Conservation (phyloP, 2,797 vertebrate genomes). For the Hypotaenidia okinawae region DNA sequence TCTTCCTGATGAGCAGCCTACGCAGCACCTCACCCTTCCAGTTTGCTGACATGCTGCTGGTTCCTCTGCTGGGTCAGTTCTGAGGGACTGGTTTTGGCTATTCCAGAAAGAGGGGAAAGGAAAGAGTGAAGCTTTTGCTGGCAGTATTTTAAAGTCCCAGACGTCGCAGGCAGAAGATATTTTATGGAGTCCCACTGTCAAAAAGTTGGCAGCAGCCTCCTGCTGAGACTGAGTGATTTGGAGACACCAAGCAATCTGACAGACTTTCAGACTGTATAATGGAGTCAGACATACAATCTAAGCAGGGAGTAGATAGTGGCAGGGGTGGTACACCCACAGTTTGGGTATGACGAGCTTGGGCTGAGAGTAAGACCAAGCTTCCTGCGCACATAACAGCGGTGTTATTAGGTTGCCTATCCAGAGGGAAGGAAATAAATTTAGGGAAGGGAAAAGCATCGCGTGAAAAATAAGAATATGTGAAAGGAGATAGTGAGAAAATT, state of each 20-base stretch:
- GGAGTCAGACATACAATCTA: not conserved
- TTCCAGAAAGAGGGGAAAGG: not conserved
- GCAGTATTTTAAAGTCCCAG: constrained; percentile 5
- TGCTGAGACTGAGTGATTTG: not conserved
- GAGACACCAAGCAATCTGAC: not conserved
- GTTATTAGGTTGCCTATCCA: not conserved
- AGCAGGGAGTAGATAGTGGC: not conserved
- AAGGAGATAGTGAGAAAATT: not conserved
- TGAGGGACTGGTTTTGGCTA: not conserved
- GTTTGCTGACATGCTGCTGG: not conserved
- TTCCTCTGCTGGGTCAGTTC: constrained; percentile 8
- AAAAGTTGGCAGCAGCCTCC: not conserved
- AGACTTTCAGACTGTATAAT: not conserved
- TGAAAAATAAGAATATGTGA: not conserved
- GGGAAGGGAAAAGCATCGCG: not conserved
- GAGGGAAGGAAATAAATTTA: not conserved
- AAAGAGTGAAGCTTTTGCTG: constrained; percentile 8
- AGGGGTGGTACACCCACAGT: not conserved
- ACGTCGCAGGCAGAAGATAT: not conserved
- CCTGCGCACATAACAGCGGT: accelerated
- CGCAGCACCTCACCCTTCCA: not conserved
- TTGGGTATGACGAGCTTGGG: not conserved
- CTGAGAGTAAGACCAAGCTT: not conserved
- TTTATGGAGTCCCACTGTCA: not conserved
- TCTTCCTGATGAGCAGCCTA: not conserved